Conservation (phyloP, 2,888 invertebrate genomes). For the Tipula confusa region DNA sequence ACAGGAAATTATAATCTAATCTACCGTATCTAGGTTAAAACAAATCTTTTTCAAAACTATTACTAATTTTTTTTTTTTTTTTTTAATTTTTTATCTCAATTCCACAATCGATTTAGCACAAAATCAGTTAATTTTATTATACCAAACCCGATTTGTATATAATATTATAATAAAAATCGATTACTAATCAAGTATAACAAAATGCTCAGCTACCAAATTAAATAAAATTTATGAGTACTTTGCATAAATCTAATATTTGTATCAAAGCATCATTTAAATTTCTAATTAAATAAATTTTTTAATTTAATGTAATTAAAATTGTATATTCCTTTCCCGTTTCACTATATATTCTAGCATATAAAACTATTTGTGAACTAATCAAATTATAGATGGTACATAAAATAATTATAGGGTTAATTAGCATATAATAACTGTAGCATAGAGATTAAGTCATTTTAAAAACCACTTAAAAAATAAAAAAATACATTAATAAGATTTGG, state of each 20-base stretch:
- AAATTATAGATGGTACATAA: neutral
- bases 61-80: neutral
- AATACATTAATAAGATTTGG: neutral
- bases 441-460: neutral
- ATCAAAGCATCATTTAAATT: neutral
- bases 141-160: constrained; percentile 6
- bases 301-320: neutral
- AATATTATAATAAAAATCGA: neutral
- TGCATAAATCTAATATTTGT: neutral
- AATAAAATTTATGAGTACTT: neutral
- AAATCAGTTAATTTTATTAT: constrained; percentile 3
- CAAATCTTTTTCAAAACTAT: neutral
- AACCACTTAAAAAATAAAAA: neutral
- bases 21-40: neutral
- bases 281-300: neutral
- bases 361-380: neutral
- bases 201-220: neutral
- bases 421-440: neutral
- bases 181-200: neutral
- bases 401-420: neutral
- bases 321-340: neutral
- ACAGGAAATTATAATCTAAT: neutral
- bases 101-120: neutral
- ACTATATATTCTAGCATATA: neutral
- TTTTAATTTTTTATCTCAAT: neutral